Conservation (phyloP, 2,113 vertebrate genomes). For the Suncus etruscus region DNA sequence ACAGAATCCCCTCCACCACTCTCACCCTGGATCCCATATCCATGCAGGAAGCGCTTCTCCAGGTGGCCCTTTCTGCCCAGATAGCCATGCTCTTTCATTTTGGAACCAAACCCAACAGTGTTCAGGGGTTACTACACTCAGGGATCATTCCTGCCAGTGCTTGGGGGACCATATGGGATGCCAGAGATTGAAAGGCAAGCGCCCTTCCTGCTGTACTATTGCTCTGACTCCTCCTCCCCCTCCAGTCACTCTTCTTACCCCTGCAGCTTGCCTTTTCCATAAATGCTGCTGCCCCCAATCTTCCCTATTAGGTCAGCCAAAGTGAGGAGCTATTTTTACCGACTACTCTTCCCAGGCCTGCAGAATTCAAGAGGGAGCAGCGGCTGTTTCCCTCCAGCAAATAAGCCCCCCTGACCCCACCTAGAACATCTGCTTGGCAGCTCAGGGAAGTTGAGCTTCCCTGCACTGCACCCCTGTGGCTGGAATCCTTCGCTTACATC, state of each 20-base stretch:
- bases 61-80: not conserved
- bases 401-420: not conserved
- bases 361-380: slow-evolving; percentile 20
- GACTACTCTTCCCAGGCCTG: slow-evolving; percentile 63
- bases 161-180: too few species aligned
- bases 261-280: slow-evolving; percentile 47
- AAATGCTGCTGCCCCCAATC: slow-evolving; percentile 56
- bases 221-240: too few species aligned
- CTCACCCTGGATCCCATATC: not conserved
- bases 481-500: slow-evolving; percentile 14
- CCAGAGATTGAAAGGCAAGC: too few species aligned
- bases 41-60: not conserved
- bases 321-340: slow-evolving; percentile 70
- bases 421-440: slow-evolving; percentile 40
- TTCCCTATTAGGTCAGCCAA: slow-evolving; percentile 79
- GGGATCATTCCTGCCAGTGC: too few species aligned
- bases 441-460: slow-evolving; percentile 22
- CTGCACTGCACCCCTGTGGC: not conserved
- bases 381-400: slow-evolving; percentile 35
- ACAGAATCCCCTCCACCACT: not conserved
- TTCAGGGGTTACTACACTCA: too few species aligned
- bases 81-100: not conserved
- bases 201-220: too few species aligned
- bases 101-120: too few species aligned
- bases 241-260: not conserved